Evolutionary conservation across 2,797 vertebrate genomes (phyloP), one percentile per base, ranked within the genome.

Genomic region (Leuciscus waleckii): DNA sequence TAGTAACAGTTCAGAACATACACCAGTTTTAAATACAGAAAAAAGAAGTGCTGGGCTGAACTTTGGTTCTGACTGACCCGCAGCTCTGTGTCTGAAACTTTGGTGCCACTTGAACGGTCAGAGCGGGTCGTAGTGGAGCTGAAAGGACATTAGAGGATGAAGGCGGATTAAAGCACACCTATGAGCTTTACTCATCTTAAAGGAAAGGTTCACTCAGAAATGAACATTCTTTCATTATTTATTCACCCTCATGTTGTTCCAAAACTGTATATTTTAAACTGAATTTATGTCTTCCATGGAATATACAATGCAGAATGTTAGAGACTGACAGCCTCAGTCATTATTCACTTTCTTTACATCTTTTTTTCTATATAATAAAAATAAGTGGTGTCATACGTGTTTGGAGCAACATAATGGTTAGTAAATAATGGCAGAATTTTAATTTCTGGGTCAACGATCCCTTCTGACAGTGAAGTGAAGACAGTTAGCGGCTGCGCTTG

Each of bases 41-140:
- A 35, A 35, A 73, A 11, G 2, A 61, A 61, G 29, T 35, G 26
- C 14, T 75, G 43, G 19, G 51, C 7, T 67, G 26, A 39, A 67
- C 32, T 39, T 77, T 43, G 26, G 14, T 51, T 37, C 17, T 37
- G 82, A 95, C 97, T 67, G 88, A 98, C 97, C 95, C 95, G 95
- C 88, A 97, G 90, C 88, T 98, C 97, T 35, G 97, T 37, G 9
- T 96, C 96, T 75, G 92, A 93, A 6, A 95, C 94, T 87, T 96
- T 97, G 84, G 94, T 92, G 79, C 94, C 96, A 81, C 92, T 92
- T 8, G 97, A 98, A 6, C 96, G 96, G 91, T 98, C 97, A 0
- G 97, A 98, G 58, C 96, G 97, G 37, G 97, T 97, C 3, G 97
- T 98, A 82, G 97, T 97, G 65, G 95, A 93, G 9, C 97, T 98